Base-by-base conservation (phyloP, 2,113 vertebrate species). In the Cebus imitator region DNA sequence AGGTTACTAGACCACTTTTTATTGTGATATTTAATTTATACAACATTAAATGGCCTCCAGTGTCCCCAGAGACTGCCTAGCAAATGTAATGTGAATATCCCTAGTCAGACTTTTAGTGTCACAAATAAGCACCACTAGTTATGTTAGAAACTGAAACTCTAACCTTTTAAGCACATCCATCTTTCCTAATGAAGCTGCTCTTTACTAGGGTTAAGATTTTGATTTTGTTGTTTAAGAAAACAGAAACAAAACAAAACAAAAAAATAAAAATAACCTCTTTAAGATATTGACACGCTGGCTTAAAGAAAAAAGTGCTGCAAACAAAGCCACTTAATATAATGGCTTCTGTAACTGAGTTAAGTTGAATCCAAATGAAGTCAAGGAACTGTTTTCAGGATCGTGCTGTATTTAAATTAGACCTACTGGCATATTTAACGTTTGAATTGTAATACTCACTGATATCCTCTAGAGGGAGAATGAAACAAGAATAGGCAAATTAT, bases 401-500 rank as follows among this genome's bases (percentile, higher is more conserved):
- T 78, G 16, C 27, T 48, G 75, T 76, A 72, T 81, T 96, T 91
- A 87, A 94, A 21, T 93, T 70, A 89, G 25, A 76, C 5, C 57
- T 94, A 17, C 48, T 84, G 27, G 8, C 73, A 32, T 30, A 30
- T 78, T 70, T 18, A 9, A 75, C 91, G 50, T 79, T 86, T 91
- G 52, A 76, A 32, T 80, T 96, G 97, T 55, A 97, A 89, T 97
- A 83, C 68, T 45, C 43, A 87, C 17, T 78, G n/a, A 88, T 43
- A 86, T 97, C 97, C 97, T 97, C 97, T 98, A 97, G 97, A 97
- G 96, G 97, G 96, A 97, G 97, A 96, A 82, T 80, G 50, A 93
- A 96, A 35, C 95, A 97, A 92, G 90, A 97, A 80, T 73, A 94
- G 35, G 21, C 25, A 70, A 64, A 61, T 30, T 57, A n/a, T 75